Evolutionary conservation across 2,113 vertebrate genomes (phyloP), one percentile per base, ranked within the genome.

Genomic region (Hemichromis elongatus): DNA sequence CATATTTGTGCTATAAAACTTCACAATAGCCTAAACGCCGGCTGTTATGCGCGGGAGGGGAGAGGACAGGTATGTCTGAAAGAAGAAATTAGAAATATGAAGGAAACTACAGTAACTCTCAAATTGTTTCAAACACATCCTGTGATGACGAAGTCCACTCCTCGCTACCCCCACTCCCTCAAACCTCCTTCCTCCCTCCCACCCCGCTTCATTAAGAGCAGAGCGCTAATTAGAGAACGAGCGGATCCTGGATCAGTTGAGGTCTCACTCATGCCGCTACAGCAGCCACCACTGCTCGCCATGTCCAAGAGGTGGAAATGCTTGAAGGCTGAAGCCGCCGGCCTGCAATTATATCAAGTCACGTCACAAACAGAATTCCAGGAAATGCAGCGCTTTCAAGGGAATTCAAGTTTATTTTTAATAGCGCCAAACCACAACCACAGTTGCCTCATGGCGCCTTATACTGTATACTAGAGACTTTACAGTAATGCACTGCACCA

Each of bases 1-100:
- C 92, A 94, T 96, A 95, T 96, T 96, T 96, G 94, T 90, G 92
- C 92, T 94, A 92, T 95, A 93, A 95, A 96, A 94, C 90, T 92
- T 94, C 91, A 93, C 94, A 95, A 94, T 94, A 90, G 90, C 92
- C 90, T 92, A 93, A 95, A 92, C 85, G 89, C 30, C 33, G 61
- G 82, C 77, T 91, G 82, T 93, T 92, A 86, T 12, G 66, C 47
- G 56, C 30, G 68, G 86, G 84, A 37, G 56, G 73, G 73, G 47
- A 45, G 18, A 21, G 73, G n/a, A 50, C 73, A 78, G 75, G 75
- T 66, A 63, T 37, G 18, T 12, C 8, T 28, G n/a, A 16, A 21
- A 37, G 7, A 79, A 21, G 45, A 11, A 42, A 47, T 35, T 5
- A 45, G 47, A 30, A 80, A 86, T 82, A 57, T 79, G 9, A 73